Evolutionary conservation across 2,888 invertebrate genomes (phyloP).

Genomic region (Drosophila meridionalis): DNA sequence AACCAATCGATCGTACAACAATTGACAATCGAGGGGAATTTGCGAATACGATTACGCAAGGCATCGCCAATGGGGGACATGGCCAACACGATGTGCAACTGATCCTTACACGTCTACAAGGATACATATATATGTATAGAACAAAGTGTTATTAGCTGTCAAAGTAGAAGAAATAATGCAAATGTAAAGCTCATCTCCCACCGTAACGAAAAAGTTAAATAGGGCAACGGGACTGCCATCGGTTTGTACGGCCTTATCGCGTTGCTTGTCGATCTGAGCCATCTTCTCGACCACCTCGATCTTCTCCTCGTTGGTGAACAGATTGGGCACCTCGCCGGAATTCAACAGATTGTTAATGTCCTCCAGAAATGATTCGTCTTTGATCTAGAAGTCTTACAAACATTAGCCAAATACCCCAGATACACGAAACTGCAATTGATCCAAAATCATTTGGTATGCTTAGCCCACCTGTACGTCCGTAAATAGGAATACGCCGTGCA

Average conservation of each 20-base stretch:
- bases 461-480: slow-evolving; percentile 92
- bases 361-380: slow-evolving; percentile 96
- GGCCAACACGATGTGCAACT: slow-evolving; percentile 94
- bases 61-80: slow-evolving; percentile 97
- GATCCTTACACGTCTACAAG: slow-evolving; percentile 91
- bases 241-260: slow-evolving; percentile 94
- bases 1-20: slow-evolving; percentile 99
- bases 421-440: not conserved
- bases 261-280: slow-evolving; percentile 94
- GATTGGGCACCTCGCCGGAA: slow-evolving; percentile 96
- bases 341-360: slow-evolving; percentile 97
- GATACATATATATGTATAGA: not conserved
- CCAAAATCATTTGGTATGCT: not conserved
- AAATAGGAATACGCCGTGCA: slow-evolving; percentile 95
- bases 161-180: too few relatives aligned
- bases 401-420: slow-evolving; percentile 26
- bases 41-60: slow-evolving; percentile 92
- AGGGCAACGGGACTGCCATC: slow-evolving; percentile 96
- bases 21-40: slow-evolving; percentile 96
- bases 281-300: slow-evolving; percentile 97
- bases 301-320: slow-evolving; percentile 94
- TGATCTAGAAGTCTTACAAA: slow-evolving; percentile 87
- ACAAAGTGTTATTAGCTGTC: not conserved
- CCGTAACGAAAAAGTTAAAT: slow-evolving; percentile 93
- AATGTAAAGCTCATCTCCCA: slow-evolving; percentile 39